These are phyloP conservation scores for Argyrosomus japonicus DNA, from an alignment of 2,113 vertebrate genomes.

Conservation along the genomic window DNA sequence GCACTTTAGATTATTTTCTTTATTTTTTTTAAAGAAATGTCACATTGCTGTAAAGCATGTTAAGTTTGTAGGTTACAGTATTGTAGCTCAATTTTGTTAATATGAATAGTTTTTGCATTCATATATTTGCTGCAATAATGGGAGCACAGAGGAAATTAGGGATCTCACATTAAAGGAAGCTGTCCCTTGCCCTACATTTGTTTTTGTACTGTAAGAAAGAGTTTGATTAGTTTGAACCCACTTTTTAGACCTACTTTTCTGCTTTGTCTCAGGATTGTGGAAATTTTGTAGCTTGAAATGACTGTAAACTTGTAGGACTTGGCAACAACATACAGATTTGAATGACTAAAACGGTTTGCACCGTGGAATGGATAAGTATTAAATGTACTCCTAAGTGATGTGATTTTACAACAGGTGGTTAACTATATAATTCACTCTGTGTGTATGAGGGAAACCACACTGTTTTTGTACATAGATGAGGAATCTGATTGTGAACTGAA, in stretches of 20 bases:
- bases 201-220: constrained; percentile 13
- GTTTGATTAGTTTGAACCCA: constrained; percentile 19
- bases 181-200: neutral
- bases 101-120: constrained; percentile 23
- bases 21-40: constrained; percentile 43
- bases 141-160: constrained; percentile 44
- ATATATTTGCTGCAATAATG: constrained; percentile 39
- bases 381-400: constrained; percentile 49
- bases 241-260: constrained; percentile 18
- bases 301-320: constrained; percentile 32
- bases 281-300: constrained; percentile 46
- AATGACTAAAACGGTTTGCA: constrained; percentile 62
- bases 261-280: constrained; percentile 64
- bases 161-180: constrained; percentile 14
- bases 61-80: constrained; percentile 51
- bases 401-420: constrained; percentile 34
- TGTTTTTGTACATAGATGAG: constrained; percentile 42
- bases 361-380: constrained; percentile 63
- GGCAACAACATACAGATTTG: constrained; percentile 22
- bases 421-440: constrained; percentile 6
- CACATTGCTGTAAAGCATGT: constrained; percentile 61
- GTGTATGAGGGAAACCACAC: constrained; percentile 29
- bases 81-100: constrained; percentile 44
- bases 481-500: constrained; percentile 50
- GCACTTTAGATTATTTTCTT: constrained; percentile 78